Base-by-base conservation (phyloP, 2,797 vertebrate species). In the Pempheris klunzingeri region DNA sequence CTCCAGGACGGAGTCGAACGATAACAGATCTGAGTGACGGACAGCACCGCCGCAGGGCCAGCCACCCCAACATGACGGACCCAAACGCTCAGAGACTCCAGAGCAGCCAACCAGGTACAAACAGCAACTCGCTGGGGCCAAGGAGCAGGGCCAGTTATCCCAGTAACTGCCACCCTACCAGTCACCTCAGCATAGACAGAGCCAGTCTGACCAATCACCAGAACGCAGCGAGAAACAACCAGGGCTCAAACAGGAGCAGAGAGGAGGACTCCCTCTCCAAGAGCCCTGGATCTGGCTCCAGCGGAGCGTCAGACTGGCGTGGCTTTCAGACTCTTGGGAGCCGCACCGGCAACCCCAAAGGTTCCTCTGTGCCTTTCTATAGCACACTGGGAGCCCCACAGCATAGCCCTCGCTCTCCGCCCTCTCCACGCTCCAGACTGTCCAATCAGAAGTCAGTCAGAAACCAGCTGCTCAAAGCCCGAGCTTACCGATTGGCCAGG, bases 391-490 rank as follows among this genome's bases (percentile, higher is more conserved):
- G 87, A 3, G 88, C 87, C 4, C 87, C 85, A 0, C 85, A 84
- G 1, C 69, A 8, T 0, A 75, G 61, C 0, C 71, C 78, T 9
- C 81, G 7, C 36, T 88, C 92, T 4, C 89, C 86, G 2, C 86
- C 88, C 1, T 93, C 90, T 0, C 90, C 93, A 3, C 89, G 91
- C 26, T 90, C 87, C 15, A 91, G 87, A 44, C 61, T 80, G 46
- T 85, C 91, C 74, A 93, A 91, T 80, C 93, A 92, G 69, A 93
- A 86, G 75, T 91, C 88, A 0, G 81, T 90, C 34, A 83, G 94
- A 71, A 94, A 92, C 66, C 87, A 90, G 67, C 84, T 94, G 71
- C 92, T 95, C 26, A 84, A 88, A 54, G 94, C 92, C 4, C 83
- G 93, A 32, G 94, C 94, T 1, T 88, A 86, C 41, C 85, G 84